A percentile compares a stretch with the other conserved stretches of the same genome.
Conservation (phyloP, 2,797 vertebrate genomes). For the Potorous gilbertii region DNA sequence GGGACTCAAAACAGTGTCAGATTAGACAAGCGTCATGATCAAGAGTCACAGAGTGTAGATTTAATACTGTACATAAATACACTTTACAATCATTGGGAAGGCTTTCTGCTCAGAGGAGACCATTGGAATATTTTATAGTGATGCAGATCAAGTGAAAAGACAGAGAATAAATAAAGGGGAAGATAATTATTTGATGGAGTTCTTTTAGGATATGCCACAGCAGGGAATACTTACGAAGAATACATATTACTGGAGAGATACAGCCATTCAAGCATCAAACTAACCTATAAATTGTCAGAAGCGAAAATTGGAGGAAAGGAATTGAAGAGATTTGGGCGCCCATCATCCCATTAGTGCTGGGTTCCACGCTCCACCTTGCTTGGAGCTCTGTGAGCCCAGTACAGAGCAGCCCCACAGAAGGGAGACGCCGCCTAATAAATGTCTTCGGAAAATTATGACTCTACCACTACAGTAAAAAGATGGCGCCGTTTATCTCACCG, state of each 20-base stretch:
- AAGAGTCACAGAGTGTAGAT: slow-evolving; percentile 65
- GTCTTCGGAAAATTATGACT: slow-evolving; percentile 83
- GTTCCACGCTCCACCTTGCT: slow-evolving; percentile 73
- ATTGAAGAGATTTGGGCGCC: slow-evolving; percentile 77
- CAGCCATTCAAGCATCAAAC: slow-evolving; percentile 84
- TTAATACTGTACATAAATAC: slow-evolving; percentile 86
- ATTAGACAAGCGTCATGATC: slow-evolving; percentile 56
- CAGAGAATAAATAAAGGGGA: slow-evolving; percentile 87
- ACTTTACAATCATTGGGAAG: slow-evolving; percentile 83
- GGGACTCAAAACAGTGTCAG: background rate
- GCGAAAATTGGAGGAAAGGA: slow-evolving; percentile 81
- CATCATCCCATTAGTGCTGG: slow-evolving; percentile 74
- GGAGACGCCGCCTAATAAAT: slow-evolving; percentile 81
- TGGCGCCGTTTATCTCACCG: slow-evolving; percentile 80
- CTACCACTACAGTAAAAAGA: slow-evolving; percentile 79
- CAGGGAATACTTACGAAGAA: slow-evolving; percentile 85
- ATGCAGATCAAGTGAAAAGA: slow-evolving; percentile 88
- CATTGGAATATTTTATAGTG: slow-evolving; percentile 86
- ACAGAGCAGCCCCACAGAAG: slow-evolving; percentile 71
- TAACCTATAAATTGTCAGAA: slow-evolving; percentile 85
- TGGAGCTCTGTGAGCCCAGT: slow-evolving; percentile 70
- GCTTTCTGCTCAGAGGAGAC: slow-evolving; percentile 81
- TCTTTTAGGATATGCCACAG: slow-evolving; percentile 87
- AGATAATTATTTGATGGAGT: slow-evolving; percentile 89
- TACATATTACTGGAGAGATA: slow-evolving; percentile 83